Evolutionary conservation across 2,888 invertebrate genomes (phyloP).

Genomic region (Synergus umbraculus): DNA sequence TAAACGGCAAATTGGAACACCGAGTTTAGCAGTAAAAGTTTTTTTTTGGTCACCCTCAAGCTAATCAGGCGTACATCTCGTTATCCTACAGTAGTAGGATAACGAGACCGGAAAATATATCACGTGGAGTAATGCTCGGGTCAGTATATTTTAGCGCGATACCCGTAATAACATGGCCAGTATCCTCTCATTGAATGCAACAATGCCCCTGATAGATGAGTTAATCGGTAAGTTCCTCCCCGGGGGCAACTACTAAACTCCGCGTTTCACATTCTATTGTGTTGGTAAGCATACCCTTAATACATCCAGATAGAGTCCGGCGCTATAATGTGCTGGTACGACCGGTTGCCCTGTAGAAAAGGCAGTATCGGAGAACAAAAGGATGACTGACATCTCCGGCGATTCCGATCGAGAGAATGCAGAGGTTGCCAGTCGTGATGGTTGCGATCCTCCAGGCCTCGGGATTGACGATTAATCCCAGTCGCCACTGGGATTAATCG

Average conservation of each 20-base stretch:
- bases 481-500: conserved; percentile 2
- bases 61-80: no score
- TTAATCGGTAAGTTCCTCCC: conserved; percentile 77
- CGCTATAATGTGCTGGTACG: conserved; percentile 51
- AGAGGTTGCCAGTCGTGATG: conserved; percentile 49
- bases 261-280: conserved; percentile 63
- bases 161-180: conserved; percentile 58
- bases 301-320: conserved; percentile 55
- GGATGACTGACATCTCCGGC: conserved; percentile 71
- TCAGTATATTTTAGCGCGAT: conserved; percentile 52
- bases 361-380: conserved; percentile 67
- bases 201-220: conserved; percentile 76
- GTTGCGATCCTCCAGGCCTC: neutral
- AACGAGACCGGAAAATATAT: conserved; percentile 39
- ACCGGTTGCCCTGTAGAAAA: conserved; percentile 58
- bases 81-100: no score
- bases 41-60: neutral
- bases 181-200: conserved; percentile 75
- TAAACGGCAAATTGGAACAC: no score
- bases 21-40: no score
- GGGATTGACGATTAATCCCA: neutral
- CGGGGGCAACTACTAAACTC: conserved; percentile 64
- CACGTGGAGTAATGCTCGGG: conserved; percentile 51
- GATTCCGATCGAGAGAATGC: conserved; percentile 64
- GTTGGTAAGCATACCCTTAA: conserved; percentile 56